These are phyloP conservation scores for Aporophyla lueneburgensis DNA, from an alignment of 2,888 invertebrate species.

Conservation along the genomic window DNA sequence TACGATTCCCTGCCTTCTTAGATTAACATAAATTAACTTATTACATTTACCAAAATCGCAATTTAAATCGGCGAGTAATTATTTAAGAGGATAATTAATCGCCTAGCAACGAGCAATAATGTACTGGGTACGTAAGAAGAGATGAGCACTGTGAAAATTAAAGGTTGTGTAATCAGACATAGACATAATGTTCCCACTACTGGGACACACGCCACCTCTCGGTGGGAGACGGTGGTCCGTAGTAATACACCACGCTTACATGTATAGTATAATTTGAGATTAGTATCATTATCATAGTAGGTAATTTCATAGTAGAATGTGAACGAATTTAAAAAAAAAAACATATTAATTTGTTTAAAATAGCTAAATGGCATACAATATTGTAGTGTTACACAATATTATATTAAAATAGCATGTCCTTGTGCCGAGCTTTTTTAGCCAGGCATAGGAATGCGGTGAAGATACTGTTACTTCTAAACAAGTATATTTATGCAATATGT, in stretches of 20 bases:
- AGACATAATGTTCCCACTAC: no score
- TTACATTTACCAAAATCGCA: slow-evolving; percentile 3
- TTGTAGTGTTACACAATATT: slow-evolving; percentile 16
- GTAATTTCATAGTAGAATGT: not conserved
- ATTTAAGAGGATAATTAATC: no score
- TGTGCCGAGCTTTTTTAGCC: slow-evolving; percentile 2
- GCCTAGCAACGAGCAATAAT: not conserved
- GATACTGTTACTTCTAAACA: slow-evolving; percentile 22
- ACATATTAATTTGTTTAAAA: slow-evolving; percentile 3
- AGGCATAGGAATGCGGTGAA: not conserved
- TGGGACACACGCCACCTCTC: no score
- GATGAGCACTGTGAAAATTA: not conserved
- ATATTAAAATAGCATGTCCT: slow-evolving; percentile 1
- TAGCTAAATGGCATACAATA: slow-evolving; percentile 9
- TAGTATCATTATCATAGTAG: not conserved
- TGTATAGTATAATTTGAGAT: no score
- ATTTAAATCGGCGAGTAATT: not conserved
- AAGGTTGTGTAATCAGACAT: no score
- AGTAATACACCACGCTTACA: no score
- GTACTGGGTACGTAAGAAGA: not conserved
- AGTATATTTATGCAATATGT: slow-evolving; percentile 2
- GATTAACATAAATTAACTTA: not conserved
- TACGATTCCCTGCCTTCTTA: not conserved
- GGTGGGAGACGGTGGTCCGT: no score
- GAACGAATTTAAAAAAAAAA: not conserved